A percentile compares a stretch with the other conserved stretches of the same genome.
These are phyloP conservation scores for Acanthis flammea DNA, from an alignment of 2,797 vertebrate genomes.

Conservation along the genomic window DNA sequence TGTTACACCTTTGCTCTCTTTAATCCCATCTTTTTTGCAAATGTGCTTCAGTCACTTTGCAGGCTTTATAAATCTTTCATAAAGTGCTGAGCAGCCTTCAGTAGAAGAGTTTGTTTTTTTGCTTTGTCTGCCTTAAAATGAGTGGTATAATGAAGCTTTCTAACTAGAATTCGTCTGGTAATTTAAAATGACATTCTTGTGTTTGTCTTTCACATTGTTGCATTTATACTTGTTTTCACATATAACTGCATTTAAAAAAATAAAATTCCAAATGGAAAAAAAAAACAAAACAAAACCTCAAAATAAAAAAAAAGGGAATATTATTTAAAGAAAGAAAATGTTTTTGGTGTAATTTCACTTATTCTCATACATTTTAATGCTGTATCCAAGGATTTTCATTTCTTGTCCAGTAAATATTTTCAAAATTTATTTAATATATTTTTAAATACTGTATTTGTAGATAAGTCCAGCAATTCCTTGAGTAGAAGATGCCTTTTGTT, in stretches of 20 bases:
- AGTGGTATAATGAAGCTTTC: background rate
- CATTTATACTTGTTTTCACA: background rate
- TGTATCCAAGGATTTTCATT: background rate
- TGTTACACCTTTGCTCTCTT: background rate
- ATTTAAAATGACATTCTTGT: background rate
- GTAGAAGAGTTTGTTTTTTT: background rate
- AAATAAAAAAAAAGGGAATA: background rate
- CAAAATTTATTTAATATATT: background rate
- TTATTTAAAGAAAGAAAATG: background rate
- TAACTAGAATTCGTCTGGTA: background rate
- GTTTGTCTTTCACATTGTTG: rapidly evolving
- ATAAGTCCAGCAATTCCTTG: background rate
- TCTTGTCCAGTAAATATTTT: background rate
- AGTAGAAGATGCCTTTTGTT: background rate
- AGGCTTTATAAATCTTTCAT: background rate
- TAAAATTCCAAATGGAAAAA: background rate
- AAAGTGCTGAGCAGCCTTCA: background rate
- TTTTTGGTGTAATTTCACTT: background rate
- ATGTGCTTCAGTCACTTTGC: background rate
- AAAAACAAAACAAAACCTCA: background rate
- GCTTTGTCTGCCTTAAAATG: background rate
- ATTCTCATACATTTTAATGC: background rate
- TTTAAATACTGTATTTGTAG: background rate
- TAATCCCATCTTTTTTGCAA: background rate
- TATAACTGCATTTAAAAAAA: background rate